Percentiles rank a stretch among this genome's conserved stretches.
Conservation (phyloP, 1,140 invertebrate genomes). For the Periplaneta americana region DNA sequence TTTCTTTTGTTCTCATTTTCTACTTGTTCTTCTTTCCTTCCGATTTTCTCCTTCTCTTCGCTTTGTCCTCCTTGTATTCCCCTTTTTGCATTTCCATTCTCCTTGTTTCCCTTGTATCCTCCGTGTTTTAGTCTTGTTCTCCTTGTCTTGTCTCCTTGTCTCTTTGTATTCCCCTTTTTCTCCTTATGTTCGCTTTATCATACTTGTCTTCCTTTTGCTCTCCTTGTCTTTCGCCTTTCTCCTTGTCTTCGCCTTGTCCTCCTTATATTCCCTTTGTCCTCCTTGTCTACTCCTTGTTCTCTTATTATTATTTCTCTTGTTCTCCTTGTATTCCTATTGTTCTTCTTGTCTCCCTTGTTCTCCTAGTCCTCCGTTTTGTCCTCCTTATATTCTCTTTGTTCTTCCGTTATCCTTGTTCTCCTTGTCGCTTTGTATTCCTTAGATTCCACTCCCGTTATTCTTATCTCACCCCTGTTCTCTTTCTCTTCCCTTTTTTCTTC, state of each 20-base stretch:
- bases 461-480: too few species aligned
- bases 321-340: background rate
- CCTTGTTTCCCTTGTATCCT: slow-evolving; percentile 9
- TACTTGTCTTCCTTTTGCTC: slow-evolving; percentile 22
- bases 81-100: background rate
- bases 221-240: slow-evolving; percentile 14
- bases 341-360: slow-evolving; percentile 16
- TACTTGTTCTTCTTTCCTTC: slow-evolving; percentile 18
- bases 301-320: background rate
- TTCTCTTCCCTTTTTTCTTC: slow-evolving; percentile 4
- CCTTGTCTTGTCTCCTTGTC: slow-evolving; percentile 16
- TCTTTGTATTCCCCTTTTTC: background rate
- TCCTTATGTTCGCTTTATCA: background rate
- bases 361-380: background rate
- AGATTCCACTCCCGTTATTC: slow-evolving; percentile 2
- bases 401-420: background rate
- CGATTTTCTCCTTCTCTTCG: slow-evolving; percentile 12
- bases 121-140: background rate
- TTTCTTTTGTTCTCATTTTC: slow-evolving; percentile 20
- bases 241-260: slow-evolving; percentile 9
- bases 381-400: background rate
- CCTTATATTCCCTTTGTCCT: slow-evolving; percentile 6
- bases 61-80: slow-evolving; percentile 7
- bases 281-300: too few species aligned
- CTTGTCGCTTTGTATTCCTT: slow-evolving; percentile 5